A percentile compares a stretch with the other conserved stretches of the same genome.
phyloP scores from a whole-genome alignment of 2,113 vertebrate genomes.

The Mastomys coucha region DNA sequence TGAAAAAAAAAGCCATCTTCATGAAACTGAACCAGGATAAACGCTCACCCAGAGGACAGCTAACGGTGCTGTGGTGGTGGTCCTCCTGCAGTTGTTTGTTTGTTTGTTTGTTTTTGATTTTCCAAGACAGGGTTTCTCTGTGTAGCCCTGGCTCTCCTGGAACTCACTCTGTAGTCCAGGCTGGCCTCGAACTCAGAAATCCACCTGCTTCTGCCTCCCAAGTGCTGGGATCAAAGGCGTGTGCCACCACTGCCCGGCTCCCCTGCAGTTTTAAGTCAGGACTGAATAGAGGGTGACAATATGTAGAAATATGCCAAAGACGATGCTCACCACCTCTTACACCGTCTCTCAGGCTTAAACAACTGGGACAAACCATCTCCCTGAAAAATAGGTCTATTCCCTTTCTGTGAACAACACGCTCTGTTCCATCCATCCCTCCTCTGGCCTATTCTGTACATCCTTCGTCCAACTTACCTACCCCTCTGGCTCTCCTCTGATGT shows the following conservation, averaged over 20 bases:
- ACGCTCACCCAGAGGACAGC: neutral
- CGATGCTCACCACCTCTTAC: rapidly evolving
- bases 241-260: too few relatives aligned
- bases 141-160: too few relatives aligned
- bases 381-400: neutral
- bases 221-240: too few relatives aligned
- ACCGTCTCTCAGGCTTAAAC: neutral
- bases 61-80: rapidly evolving
- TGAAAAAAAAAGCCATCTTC: neutral
- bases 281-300: neutral
- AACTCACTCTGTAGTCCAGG: too few relatives aligned
- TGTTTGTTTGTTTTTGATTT: too few relatives aligned
- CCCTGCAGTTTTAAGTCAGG: rapidly evolving
- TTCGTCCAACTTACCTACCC: rapidly evolving
- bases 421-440: neutral
- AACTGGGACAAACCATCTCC: neutral
- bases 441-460: neutral
- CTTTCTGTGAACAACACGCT: neutral
- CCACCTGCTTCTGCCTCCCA: too few relatives aligned
- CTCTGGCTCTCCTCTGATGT: neutral
- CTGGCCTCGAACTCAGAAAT: too few relatives aligned
- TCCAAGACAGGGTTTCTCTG: too few relatives aligned
- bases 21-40: rapidly evolving
- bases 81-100: too few relatives aligned
- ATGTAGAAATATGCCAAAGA: neutral